phyloP scores from a whole-genome alignment of 2,888 invertebrate genomes.

The Azorinus chamasolen region DNA sequence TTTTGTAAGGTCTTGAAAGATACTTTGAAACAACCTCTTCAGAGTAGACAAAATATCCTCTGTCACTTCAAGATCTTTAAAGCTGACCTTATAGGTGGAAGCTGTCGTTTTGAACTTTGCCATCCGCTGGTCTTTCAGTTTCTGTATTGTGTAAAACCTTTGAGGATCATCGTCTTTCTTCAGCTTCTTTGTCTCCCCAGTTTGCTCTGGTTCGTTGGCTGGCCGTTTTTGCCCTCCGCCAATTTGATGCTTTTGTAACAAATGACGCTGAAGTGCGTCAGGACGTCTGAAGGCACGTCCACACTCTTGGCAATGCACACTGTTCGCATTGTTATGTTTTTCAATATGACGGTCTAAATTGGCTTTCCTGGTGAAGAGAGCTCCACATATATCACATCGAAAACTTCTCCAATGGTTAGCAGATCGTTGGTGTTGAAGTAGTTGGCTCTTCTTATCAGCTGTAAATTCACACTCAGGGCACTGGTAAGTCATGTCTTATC shows the following conservation, averaged over 20 bases:
- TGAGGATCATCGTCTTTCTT: too few relatives aligned
- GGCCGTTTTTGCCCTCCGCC: too few relatives aligned
- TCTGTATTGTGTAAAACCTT: too few relatives aligned
- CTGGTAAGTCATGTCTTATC: neutral
- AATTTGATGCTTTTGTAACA: neutral
- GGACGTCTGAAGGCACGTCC: too few relatives aligned
- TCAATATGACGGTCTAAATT: neutral
- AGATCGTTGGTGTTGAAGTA: neutral
- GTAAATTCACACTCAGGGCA: neutral
- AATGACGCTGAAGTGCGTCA: too few relatives aligned
- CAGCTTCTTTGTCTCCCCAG: too few relatives aligned
- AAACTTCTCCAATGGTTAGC: slow-evolving; percentile 11
- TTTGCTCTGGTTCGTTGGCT: too few relatives aligned
- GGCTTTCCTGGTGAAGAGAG: slow-evolving; percentile 1
- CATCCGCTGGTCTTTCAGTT: too few relatives aligned
- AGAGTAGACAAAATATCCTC: slow-evolving; percentile 23
- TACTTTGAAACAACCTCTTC: slow-evolving; percentile 14
- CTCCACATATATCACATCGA: slow-evolving; percentile 4
- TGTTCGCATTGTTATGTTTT: slow-evolving; percentile 4
- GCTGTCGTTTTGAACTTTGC: slow-evolving; percentile 34
- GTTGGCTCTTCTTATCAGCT: neutral
- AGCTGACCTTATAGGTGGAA: too few relatives aligned
- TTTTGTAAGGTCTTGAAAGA: slow-evolving; percentile 28
- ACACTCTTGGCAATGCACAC: too few relatives aligned
- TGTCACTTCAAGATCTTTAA: slow-evolving; percentile 15